Evolutionary conservation across 92 coral and sea anemone species (phyloP), one percentile per base, ranked within the genome.

Genomic region (Siderastrea radians): DNA sequence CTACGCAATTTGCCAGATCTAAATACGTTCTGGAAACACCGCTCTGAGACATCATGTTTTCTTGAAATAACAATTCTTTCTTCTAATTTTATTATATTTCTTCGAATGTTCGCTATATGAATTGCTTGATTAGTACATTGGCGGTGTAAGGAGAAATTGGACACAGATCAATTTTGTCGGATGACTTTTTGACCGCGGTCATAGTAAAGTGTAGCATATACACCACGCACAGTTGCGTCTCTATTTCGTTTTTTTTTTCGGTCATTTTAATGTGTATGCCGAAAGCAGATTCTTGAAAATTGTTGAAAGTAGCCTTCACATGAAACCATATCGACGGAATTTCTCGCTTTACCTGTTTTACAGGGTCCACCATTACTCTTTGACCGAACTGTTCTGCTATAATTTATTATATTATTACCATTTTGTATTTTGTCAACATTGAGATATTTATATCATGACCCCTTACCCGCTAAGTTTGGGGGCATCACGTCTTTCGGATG

Each of bases 21-120:
- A 92, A 92, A 68, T 88, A 94, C 82, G 69, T 80, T n/a, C 74
- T 94, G 61, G 98, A 94, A 65, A 94, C 98, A 44, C 95, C 98
- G 13, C 88, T 94, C 52, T 94, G 77, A 90, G 62, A 71, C 54
- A 71, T 43, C 10, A 13, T 13, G 5, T 46, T 5, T 43, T n/a
- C 4, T 7, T 60, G 38, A 3, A 52, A 16, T 19, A 7, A 16
- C 51, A 17, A 73, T 51, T 5, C 3, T 17, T 38, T 13, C 4
- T 13, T 5, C 15, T 61, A 13, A 14, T 61, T 2, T 61, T 61
- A 15, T 2, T 13, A 61, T 5, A 5, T 53, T 10, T 52, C 55
- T 52, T 52, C 38, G 8, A 52, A 52, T 52, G 55, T 52, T 52
- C 55, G 55, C 8, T 52, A 52, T 52, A 5, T 5, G 57, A 53